phyloP scores from a whole-genome alignment of 2,888 invertebrate genomes.

The Iphiclides podalirius region DNA sequence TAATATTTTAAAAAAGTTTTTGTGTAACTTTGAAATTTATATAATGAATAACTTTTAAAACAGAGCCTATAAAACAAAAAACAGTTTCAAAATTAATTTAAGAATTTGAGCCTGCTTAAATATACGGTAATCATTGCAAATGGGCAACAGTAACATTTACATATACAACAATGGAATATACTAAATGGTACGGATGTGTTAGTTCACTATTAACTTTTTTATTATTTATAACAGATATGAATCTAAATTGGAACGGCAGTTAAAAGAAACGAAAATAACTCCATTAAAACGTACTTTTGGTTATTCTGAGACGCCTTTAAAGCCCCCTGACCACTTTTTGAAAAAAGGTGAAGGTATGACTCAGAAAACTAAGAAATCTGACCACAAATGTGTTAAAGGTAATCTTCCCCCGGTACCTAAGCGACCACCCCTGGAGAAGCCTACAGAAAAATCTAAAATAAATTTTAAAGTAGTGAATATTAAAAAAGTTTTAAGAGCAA shows the following conservation, averaged over 20 bases:
- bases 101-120: no score
- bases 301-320: conserved; percentile 81
- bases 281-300: conserved; percentile 83
- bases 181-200: neutral
- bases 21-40: no score
- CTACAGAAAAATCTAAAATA: conserved; percentile 50
- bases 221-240: conserved; percentile 57
- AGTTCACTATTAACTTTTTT: neutral
- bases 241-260: conserved; percentile 71
- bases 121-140: no score
- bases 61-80: no score
- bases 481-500: conserved; percentile 73
- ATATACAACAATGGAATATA: no score
- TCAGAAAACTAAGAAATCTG: conserved; percentile 58
- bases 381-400: conserved; percentile 58
- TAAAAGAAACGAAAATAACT: conserved; percentile 62
- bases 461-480: conserved; percentile 83
- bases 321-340: conserved; percentile 81
- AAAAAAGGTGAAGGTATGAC: conserved; percentile 80
- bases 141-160: no score
- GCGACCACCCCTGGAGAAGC: conserved; percentile 51
- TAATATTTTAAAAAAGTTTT: no score
- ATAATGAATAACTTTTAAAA: no score
- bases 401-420: conserved; percentile 72
- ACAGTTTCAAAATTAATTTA: no score